A percentile compares a stretch with the other conserved stretches of the same genome.
phyloP scores from a whole-genome alignment of 2,888 invertebrate genomes.

The Elmis aenea region DNA sequence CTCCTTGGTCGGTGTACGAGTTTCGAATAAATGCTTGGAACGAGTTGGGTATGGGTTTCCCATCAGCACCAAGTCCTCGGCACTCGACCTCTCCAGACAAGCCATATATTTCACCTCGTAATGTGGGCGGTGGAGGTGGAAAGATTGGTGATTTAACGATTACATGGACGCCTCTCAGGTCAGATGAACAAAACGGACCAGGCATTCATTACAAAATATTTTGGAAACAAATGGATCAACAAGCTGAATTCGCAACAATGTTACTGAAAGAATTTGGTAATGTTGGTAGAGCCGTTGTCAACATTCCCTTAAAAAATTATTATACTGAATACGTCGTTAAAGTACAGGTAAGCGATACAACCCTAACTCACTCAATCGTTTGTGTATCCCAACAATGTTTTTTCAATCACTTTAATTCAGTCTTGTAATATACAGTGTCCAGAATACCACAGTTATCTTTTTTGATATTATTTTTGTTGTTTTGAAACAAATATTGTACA shows the following conservation, averaged over 20 bases:
- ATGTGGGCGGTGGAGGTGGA: conserved; percentile 90
- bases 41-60: conserved; percentile 71
- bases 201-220: conserved; percentile 87
- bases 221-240: conserved; percentile 70
- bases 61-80: conserved; percentile 81
- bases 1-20: conserved; percentile 87
- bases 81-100: conserved; percentile 77
- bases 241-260: conserved; percentile 71
- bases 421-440: too few species aligned
- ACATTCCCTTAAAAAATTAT: conserved; percentile 66
- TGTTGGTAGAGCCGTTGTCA: conserved; percentile 72
- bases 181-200: conserved; percentile 81
- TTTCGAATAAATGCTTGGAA: conserved; percentile 89
- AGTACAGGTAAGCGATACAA: conserved; percentile 73
- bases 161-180: conserved; percentile 75
- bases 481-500: background rate
- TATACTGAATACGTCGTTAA: conserved; percentile 82
- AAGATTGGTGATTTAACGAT: conserved; percentile 93
- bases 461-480: conserved; percentile 5
- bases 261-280: conserved; percentile 70
- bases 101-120: conserved; percentile 71
- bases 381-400: too few species aligned
- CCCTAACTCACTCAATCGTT: too few species aligned
- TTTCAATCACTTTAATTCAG: too few species aligned
- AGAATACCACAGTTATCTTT: background rate